phyloP scores from a whole-genome alignment of 2,113 vertebrate species.

The Phyllostomus hastatus region DNA sequence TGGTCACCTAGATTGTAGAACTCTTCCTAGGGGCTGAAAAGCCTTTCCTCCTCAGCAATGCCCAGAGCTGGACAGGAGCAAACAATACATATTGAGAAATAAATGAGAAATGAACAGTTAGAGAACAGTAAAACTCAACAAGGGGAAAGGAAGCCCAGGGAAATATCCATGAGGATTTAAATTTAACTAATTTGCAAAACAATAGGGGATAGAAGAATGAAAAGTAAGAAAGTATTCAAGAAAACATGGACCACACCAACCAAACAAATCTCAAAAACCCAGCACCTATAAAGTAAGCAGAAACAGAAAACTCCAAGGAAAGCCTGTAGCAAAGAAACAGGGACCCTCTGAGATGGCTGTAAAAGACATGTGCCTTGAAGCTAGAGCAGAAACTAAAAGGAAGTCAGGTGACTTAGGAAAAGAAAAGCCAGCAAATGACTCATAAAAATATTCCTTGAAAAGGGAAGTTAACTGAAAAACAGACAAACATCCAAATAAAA shows the following conservation, averaged over 20 bases:
- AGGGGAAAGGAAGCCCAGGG: neutral
- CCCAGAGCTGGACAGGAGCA: neutral
- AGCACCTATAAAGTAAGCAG: neutral
- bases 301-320: neutral
- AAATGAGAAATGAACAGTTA: neutral
- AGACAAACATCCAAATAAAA: neutral
- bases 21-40: neutral
- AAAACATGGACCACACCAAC: neutral
- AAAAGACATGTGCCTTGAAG: conserved; percentile 8
- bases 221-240: neutral
- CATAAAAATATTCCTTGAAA: conserved; percentile 36
- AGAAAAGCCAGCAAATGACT: conserved; percentile 33
- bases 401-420: conserved; percentile 51
- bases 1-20: neutral
- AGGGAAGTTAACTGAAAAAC: conserved; percentile 56
- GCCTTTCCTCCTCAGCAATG: neutral
- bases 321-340: neutral
- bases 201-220: neutral
- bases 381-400: conserved; percentile 50
- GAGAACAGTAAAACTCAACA: neutral
- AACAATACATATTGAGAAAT: neutral
- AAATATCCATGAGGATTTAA: neutral
- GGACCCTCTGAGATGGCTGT: neutral
- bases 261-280: neutral
- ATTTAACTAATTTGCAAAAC: neutral